These are phyloP conservation scores for Propithecus perrieri DNA, from an alignment of 2,797 vertebrate genomes.

Conservation along the genomic window DNA sequence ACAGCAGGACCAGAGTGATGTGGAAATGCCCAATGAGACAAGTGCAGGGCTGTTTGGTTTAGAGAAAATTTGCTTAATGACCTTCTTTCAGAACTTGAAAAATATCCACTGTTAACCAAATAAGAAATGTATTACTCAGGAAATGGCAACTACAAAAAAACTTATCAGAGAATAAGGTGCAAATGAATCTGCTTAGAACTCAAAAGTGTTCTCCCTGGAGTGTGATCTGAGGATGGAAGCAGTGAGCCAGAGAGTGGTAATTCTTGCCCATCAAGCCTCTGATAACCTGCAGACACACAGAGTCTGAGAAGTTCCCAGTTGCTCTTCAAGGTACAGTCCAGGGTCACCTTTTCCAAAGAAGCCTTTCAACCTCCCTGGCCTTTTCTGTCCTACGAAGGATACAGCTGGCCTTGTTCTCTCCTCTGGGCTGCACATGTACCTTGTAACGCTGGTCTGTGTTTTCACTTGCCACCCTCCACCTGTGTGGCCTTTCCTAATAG, in stretches of 20 bases:
- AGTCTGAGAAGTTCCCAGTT: neutral
- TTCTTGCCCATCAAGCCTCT: neutral
- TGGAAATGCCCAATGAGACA: neutral
- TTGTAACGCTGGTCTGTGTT: neutral
- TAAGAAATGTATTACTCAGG: neutral
- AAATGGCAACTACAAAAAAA: neutral
- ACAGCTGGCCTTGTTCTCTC: neutral
- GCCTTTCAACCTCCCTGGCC: too few relatives aligned
- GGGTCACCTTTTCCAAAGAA: neutral
- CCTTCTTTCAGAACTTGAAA: neutral
- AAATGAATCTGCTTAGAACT: neutral
- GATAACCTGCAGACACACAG: neutral
- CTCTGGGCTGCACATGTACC: too few relatives aligned
- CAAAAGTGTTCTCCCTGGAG: neutral
- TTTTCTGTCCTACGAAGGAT: neutral
- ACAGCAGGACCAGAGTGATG: rapidly evolving
- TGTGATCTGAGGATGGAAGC: too few relatives aligned
- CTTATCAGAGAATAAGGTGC: neutral
- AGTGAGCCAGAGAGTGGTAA: too few relatives aligned
- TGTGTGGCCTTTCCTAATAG: neutral
- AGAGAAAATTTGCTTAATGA: neutral
- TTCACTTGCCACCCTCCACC: too few relatives aligned
- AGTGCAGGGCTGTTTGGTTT: neutral
- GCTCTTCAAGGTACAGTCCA: neutral
- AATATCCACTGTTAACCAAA: neutral